Evolutionary conservation across 2,797 vertebrate species (phyloP), one percentile per base, ranked within the genome.

Genomic region (Sebastes vulpes): DNA sequence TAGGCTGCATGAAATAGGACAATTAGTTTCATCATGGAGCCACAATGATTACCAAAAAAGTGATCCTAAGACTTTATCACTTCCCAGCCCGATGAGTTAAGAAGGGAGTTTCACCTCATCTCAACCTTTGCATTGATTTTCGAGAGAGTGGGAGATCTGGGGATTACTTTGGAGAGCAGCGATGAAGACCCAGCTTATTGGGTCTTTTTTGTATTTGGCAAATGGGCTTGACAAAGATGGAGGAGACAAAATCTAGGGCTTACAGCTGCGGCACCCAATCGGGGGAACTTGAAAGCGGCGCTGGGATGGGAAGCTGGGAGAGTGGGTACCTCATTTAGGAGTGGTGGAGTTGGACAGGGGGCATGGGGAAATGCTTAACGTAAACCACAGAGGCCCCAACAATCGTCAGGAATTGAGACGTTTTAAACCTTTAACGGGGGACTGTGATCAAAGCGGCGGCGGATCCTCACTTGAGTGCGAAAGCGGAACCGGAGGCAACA

Each of bases 221-320:
- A 95, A 96, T 94, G 92, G 95, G 95, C 95, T 96, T 95, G 95
- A 95, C 94, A 92, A 94, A 95, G 95, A 95, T 94, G 93, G 94
- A 95, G 92, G 91, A 95, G 93, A 96, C 94, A 96, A 96, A 96
- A 95, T 95, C 96, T 94, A 94, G 95, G 96, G 96, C 95, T 96
- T 96, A 96, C 83, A 83, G 90, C 84, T 77, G 75, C 84, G 88
- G 93, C 93, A 90, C 92, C 92, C 92, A 91, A 93, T 93, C 79
- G 90, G 89, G 85, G 93, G 90, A 94, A 95, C 94, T 95, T 96
- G 95, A 96, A 96, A 96, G 95, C 87, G 74, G 86, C 64, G 75
- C 80, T 83, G 84, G 89, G 91, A 92, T 95, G 94, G 93, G 93
- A 95, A 92, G 85, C 92, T 84, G 90, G 92, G 94, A 92, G 92